A percentile compares a stretch with the other conserved stretches of the same genome.
Evolutionary conservation across 2,797 vertebrate species (phyloP).

Genomic region (Champsocephalus gunnari): DNA sequence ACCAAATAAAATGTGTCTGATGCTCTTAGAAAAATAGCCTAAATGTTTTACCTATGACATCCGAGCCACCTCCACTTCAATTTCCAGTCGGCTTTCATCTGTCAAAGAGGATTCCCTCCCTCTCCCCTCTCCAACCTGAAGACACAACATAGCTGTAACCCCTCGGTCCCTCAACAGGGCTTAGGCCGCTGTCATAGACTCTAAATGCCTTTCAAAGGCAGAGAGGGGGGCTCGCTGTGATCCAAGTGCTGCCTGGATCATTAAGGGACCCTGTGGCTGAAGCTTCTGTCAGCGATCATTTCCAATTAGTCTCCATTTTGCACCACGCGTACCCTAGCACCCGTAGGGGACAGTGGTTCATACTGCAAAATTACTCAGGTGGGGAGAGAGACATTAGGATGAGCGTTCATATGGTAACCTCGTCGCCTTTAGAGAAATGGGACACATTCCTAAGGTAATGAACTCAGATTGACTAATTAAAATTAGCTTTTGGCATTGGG

Average conservation of each 20-base stretch:
- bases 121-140: slow-evolving; percentile 18
- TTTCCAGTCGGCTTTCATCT: slow-evolving; percentile 55
- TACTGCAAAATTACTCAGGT: slow-evolving; percentile 63
- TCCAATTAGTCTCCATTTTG: slow-evolving; percentile 79
- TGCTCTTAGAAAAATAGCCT: slow-evolving; percentile 3
- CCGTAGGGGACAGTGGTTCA: slow-evolving; percentile 47
- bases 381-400: slow-evolving; percentile 55
- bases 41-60: slow-evolving; percentile 26
- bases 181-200: slow-evolving; percentile 66
- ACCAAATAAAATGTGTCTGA: background rate
- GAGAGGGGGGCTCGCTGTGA: slow-evolving; percentile 46
- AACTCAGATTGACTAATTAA: slow-evolving; percentile 69
- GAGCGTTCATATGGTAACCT: slow-evolving; percentile 57
- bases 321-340: slow-evolving; percentile 56
- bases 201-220: slow-evolving; percentile 60
- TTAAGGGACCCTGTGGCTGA: slow-evolving; percentile 73
- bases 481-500: slow-evolving; percentile 51
- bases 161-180: slow-evolving; percentile 56
- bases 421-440: slow-evolving; percentile 43
- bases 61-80: slow-evolving; percentile 24
- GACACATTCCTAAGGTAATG: slow-evolving; percentile 54
- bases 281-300: slow-evolving; percentile 78
- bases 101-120: slow-evolving; percentile 33
- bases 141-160: slow-evolving; percentile 50
- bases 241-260: slow-evolving; percentile 65